Conservation (phyloP, 2,888 invertebrate genomes). For the Plagodis pulveraria region DNA sequence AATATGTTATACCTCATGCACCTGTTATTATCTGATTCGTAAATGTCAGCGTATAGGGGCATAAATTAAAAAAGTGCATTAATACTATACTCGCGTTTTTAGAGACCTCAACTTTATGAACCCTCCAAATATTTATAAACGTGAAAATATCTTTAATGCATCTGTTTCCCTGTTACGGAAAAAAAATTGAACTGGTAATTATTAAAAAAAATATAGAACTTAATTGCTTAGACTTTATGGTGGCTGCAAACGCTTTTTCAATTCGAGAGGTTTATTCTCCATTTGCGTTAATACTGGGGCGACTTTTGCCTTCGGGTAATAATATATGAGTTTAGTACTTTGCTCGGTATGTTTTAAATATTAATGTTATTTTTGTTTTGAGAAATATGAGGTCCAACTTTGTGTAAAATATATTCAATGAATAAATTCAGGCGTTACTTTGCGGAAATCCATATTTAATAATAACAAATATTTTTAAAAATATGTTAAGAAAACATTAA, state of each 20-base stretch:
- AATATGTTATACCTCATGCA: too few relatives aligned
- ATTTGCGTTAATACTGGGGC: conserved; percentile 30
- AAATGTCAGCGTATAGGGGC: too few relatives aligned
- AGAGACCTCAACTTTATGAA: conserved; percentile 32
- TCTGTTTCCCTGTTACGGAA: conserved; percentile 61
- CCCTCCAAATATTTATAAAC: conserved; percentile 64
- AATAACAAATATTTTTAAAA: too few relatives aligned
- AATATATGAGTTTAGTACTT: conserved; percentile 24
- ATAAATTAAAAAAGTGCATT: too few relatives aligned
- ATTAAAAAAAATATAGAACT: conserved; percentile 46
- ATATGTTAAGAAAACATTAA: too few relatives aligned
- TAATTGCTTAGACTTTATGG: conserved; percentile 54
- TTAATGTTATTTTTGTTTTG: conserved; percentile 11
- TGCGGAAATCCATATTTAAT: too few relatives aligned
- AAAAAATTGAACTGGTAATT: conserved; percentile 50
- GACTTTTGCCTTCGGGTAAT: conserved; percentile 26
- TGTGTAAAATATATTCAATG: conserved; percentile 1
- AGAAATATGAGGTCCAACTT: conserved; percentile 1
- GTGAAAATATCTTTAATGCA: conserved; percentile 71
- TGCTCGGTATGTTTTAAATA: conserved; percentile 8
- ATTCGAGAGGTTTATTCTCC: conserved; percentile 30
- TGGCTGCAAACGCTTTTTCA: conserved; percentile 45
- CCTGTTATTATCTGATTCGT: too few relatives aligned
- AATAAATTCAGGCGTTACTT: too few relatives aligned
- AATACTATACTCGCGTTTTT: too few relatives aligned